Percentiles rank a stretch among this genome's conserved stretches.
These are phyloP conservation scores for Lypha dubia DNA, from an alignment of 2,888 invertebrate species.

Conservation along the genomic window DNA sequence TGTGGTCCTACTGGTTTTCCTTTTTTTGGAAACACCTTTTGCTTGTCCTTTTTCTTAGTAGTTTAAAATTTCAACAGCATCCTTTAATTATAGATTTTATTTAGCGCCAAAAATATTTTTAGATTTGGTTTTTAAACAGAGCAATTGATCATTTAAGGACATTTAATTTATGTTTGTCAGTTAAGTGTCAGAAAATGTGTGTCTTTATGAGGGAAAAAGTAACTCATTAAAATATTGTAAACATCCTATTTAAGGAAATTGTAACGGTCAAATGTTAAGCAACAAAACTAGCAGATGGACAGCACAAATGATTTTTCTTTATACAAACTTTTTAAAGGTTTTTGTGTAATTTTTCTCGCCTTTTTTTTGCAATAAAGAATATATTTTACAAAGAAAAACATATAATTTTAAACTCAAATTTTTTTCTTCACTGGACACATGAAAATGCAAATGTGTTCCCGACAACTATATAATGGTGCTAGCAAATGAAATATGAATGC, in stretches of 20 bases:
- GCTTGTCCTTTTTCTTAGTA: slow-evolving; percentile 16
- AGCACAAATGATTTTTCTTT: no score
- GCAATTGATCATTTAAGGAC: background rate
- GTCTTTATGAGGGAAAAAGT: background rate
- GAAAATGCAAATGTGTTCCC: no score
- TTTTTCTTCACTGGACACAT: no score
- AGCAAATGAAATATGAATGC: no score
- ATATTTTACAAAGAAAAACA: no score
- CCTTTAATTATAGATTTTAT: slow-evolving; percentile 2
- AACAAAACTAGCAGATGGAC: background rate
- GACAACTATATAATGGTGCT: no score
- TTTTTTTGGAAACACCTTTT: background rate
- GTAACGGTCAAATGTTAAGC: slow-evolving; percentile 61
- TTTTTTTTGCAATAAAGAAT: no score
- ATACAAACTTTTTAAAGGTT: no score
- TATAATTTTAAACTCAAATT: no score
- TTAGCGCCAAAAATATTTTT: slow-evolving; percentile 39
- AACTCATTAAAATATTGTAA: slow-evolving; percentile 43
- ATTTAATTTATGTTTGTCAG: slow-evolving; percentile 45
- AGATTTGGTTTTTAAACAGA: background rate
- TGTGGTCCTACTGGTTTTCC: slow-evolving; percentile 19
- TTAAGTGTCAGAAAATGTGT: slow-evolving; percentile 40
- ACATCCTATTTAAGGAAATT: slow-evolving; percentile 14
- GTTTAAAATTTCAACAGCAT: slow-evolving; percentile 21
- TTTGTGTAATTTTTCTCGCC: no score